Percentiles rank a stretch among this genome's conserved stretches.
Evolutionary conservation across 2,113 vertebrate species (phyloP).

Genomic region (Machaerirhynchus nigripectus): DNA sequence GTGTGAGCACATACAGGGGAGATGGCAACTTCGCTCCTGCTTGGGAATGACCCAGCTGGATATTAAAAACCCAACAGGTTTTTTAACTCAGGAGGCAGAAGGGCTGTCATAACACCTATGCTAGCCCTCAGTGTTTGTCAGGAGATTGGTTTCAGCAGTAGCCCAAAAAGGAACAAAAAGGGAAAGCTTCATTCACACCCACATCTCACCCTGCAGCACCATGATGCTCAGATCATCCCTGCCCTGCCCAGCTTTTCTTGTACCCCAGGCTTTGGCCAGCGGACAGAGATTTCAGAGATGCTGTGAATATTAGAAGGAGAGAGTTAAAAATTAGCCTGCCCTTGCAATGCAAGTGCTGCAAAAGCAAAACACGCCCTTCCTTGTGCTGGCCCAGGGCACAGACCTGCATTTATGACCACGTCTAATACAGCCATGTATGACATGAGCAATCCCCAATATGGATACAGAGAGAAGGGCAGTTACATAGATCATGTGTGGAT

Average conservation of each 20-base stretch:
- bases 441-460: not conserved
- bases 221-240: not conserved
- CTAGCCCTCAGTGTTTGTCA: not conserved
- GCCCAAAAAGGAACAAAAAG: not conserved
- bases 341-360: not conserved
- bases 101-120: accelerated
- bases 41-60: not conserved
- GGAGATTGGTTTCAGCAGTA: not conserved
- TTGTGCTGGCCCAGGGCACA: not conserved
- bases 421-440: not conserved
- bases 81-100: not conserved
- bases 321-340: not conserved
- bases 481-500: not conserved
- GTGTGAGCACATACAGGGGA: not conserved
- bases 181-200: not conserved
- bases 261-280: not conserved
- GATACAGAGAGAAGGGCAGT: not conserved
- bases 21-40: not conserved
- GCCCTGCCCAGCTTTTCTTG: not conserved
- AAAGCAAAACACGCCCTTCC: not conserved
- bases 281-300: not conserved
- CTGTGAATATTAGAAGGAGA: not conserved
- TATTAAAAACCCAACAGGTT: not conserved
- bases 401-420: not conserved
- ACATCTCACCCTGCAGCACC: not conserved